A percentile compares a stretch with the other conserved stretches of the same genome.
Evolutionary conservation across 2,888 invertebrate species (phyloP).

Genomic region (Mesorhabditis belari): DNA sequence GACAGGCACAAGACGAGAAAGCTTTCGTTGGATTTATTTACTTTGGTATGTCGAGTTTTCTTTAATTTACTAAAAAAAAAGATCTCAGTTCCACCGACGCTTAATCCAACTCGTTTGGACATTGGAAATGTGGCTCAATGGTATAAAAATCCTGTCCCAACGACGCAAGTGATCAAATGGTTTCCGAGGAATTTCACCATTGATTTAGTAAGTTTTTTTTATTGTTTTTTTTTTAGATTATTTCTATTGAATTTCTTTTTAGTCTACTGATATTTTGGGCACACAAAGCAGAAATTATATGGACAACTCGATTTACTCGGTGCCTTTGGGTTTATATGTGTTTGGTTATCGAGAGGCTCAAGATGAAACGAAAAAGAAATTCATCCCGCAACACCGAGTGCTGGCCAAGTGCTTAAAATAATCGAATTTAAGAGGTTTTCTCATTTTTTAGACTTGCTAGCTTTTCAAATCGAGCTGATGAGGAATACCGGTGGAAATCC

Average conservation of each 20-base stretch:
- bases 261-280: neutral
- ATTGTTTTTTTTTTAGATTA: no score
- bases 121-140: conserved; percentile 43
- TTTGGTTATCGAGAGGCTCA: conserved; percentile 41
- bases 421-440: neutral
- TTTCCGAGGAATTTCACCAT: conserved; percentile 36
- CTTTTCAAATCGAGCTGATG: conserved; percentile 31
- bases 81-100: conserved; percentile 42
- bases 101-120: conserved; percentile 46
- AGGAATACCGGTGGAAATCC: conserved; percentile 25
- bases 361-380: conserved; percentile 36
- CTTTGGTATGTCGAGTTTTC: conserved; percentile 29
- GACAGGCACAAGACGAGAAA: conserved; percentile 19
- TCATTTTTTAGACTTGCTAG: conserved; percentile 27
- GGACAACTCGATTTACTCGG: conserved; percentile 36
- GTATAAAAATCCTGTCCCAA: conserved; percentile 38
- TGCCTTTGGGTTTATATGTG: conserved; percentile 38
- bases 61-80: neutral
- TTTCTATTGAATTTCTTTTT: no score
- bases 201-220: conserved; percentile 19
- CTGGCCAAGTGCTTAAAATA: conserved; percentile 10
- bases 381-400: conserved; percentile 34
- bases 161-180: conserved; percentile 41
- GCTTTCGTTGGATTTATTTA: conserved; percentile 47
- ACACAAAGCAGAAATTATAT: neutral